Evolutionary conservation across 37 sponge, comb jelly and placozoan species (phyloP).

Genomic region (Bolinopsis microptera): DNA sequence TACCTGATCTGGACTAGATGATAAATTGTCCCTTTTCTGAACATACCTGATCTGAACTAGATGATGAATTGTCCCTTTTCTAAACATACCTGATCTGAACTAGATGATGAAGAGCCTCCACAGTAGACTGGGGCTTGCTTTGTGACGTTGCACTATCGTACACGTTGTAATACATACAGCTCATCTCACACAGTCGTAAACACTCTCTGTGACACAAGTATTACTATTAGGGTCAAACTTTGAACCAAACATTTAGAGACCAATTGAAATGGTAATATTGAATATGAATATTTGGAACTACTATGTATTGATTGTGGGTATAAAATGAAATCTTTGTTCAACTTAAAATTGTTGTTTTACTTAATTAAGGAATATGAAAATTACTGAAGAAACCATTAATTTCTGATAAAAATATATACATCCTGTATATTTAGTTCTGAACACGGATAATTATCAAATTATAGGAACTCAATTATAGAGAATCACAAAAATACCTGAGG

Average conservation of each 20-base stretch:
- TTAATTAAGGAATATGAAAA: too few species aligned
- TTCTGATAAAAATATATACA: too few species aligned
- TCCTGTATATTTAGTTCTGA: neutral
- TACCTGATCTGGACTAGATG: too few species aligned
- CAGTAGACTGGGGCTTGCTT: constrained; percentile 16
- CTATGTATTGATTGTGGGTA: too few species aligned
- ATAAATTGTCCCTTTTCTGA: too few species aligned
- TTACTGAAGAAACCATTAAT: too few species aligned
- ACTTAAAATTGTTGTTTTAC: too few species aligned
- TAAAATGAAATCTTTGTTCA: too few species aligned
- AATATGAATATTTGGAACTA: neutral
- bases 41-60: too few species aligned
- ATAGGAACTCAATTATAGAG: too few species aligned
- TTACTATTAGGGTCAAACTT: neutral
- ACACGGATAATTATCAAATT: neutral
- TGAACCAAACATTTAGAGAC: neutral
- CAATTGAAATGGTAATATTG: neutral
- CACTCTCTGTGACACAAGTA: constrained; percentile 46
- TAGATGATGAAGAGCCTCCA: constrained; percentile 53
- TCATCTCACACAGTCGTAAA: constrained; percentile 20
- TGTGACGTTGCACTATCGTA: neutral
- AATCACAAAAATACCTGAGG: constrained; percentile 71
- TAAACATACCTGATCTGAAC: constrained; percentile 29
- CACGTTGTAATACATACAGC: constrained; percentile 35
- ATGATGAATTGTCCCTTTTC: too few species aligned